Conservation (phyloP, 2,113 vertebrate species). For the Oreotragus oreotragus region DNA sequence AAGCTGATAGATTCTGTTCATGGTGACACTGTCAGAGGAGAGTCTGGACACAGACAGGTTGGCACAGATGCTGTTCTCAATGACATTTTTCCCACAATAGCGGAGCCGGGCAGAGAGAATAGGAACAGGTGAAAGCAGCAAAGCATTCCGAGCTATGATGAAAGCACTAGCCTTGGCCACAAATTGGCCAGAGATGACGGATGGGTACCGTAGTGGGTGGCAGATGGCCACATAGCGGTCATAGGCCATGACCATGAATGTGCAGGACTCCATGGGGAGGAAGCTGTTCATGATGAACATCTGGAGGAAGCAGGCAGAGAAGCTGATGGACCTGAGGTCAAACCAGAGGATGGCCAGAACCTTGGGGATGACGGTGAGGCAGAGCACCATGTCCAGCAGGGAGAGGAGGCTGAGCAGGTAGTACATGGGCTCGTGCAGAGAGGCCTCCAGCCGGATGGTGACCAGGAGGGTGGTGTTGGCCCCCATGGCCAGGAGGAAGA, state of each 20-base stretch:
- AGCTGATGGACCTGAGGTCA: not conserved
- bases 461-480: not conserved
- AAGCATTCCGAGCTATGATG: not conserved
- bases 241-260: not conserved
- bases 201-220: not conserved
- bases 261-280: not conserved
- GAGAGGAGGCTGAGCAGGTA: not conserved
- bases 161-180: constrained; percentile 2
- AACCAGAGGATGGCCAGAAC: not conserved
- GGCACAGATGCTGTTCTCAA: constrained; percentile 46
- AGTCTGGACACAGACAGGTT: constrained; percentile 21
- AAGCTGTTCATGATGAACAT: not conserved
- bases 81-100: constrained; percentile 25
- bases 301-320: not conserved
- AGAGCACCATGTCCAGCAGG: not conserved
- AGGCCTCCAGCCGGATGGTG: not conserved
- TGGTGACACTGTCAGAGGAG: constrained; percentile 6
- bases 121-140: not conserved
- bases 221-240: not conserved
- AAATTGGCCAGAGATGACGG: not conserved
- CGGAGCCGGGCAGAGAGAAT: not conserved
- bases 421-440: not conserved
- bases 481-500: constrained; percentile 11
- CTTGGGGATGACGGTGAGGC: not conserved
- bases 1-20: constrained; percentile 22